Evolutionary conservation across 2,797 vertebrate genomes (phyloP).

Genomic region (Paguma larvata): DNA sequence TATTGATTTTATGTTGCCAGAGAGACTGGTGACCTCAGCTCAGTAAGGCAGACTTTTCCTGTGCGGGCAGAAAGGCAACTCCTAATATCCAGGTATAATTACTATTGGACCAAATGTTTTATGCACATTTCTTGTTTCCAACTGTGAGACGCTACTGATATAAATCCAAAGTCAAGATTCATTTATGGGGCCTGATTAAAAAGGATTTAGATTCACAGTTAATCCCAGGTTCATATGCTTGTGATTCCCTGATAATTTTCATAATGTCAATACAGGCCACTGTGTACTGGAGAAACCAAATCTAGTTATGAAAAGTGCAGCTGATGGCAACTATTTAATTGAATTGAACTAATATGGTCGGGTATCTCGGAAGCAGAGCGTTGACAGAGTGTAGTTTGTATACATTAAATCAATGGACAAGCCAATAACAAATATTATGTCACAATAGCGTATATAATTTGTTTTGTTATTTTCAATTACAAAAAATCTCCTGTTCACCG

Average conservation of each 20-base stretch:
- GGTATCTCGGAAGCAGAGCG: not conserved
- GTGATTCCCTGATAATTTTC: slow-evolving; percentile 29
- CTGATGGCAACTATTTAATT: slow-evolving; percentile 67
- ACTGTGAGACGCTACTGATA: not conserved
- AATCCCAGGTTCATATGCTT: not conserved
- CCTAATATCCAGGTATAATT: not conserved
- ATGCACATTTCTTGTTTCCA: not conserved
- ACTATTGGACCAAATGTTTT: not conserved
- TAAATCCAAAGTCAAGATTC: not conserved
- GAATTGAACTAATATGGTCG: slow-evolving; percentile 69
- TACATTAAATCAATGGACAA: slow-evolving; percentile 73
- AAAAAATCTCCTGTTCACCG: slow-evolving; percentile 6
- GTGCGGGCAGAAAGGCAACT: slow-evolving; percentile 24
- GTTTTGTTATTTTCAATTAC: slow-evolving; percentile 75
- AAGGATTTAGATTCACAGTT: slow-evolving; percentile 35
- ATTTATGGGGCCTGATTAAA: not conserved
- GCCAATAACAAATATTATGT: slow-evolving; percentile 68
- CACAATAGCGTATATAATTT: slow-evolving; percentile 71
- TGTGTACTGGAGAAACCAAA: slow-evolving; percentile 38
- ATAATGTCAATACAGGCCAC: not conserved
- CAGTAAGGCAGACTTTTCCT: not conserved
- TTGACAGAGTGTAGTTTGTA: slow-evolving; percentile 65
- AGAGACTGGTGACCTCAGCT: slow-evolving; percentile 69
- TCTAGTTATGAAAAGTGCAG: slow-evolving; percentile 67
- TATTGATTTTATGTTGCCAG: slow-evolving; percentile 61